Base-by-base conservation (phyloP, 2,113 vertebrate genomes). In the Grammomys surdaster region DNA sequence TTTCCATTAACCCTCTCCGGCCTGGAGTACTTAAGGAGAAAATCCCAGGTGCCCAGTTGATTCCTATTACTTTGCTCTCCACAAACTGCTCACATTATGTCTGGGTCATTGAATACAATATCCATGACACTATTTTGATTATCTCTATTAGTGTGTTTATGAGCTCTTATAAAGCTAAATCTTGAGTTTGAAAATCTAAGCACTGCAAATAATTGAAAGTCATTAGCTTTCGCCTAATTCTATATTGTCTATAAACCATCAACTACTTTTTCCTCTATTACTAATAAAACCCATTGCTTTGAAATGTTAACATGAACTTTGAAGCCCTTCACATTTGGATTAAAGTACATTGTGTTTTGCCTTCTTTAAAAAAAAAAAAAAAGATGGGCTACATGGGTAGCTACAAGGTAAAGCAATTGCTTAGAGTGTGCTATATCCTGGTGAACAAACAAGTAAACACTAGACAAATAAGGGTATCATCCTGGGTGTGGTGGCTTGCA, bases 1-100 rank as follows among this genome's bases (percentile, higher is more conserved):
- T 94, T 95, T 95, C 67, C 11, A 70, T 92, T 94, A 95, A 88
- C 75, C 5, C 70, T 87, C 90, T 96, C 85, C 93, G 12, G 5
- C 22, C 54, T 87, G 33, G 7, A 88, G 60, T 65, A 51, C 76
- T 80, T 40, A 90, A 78, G 43, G 88, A 95, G 76, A 84, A 91
- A 80, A 40, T 92, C 19, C 48, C 19, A 90, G 36, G 70, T 80
- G 17, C 31, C 17, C 65, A 94, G n/a, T 76, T 95, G 56, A 78
- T 92, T 90, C 43, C 26, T 40, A 65, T 92, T 90, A 77, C 22
- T 65, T 92, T 97, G 31, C 13, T 70, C 8, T 94, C 28, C 65
- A 85, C 31, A 94, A 81, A 81, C 22, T 90, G 12, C 67, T 77
- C 24, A 48, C 65, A 87, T 94, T 54, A 58, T 51, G 10, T 84